These are phyloP conservation scores for Coturnix japonica DNA, from an alignment of 2,113 vertebrate species.

Conservation along the genomic window DNA sequence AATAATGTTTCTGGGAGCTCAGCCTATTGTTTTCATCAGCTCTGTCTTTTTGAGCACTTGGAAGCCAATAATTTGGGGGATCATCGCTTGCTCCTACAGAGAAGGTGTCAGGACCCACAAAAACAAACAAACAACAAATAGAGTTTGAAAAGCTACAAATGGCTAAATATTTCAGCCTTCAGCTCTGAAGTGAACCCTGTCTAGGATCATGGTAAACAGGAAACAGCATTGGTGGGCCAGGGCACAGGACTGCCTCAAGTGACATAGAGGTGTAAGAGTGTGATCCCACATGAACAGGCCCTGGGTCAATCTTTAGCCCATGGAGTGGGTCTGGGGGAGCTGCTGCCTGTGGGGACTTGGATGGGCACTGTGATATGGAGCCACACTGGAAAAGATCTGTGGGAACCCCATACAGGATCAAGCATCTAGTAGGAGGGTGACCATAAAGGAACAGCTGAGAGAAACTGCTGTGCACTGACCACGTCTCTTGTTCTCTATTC, in stretches of 20 bases:
- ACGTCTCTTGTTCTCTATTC: too few species aligned
- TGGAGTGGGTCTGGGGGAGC: background rate
- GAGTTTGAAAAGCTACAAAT: background rate
- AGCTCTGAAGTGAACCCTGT: background rate
- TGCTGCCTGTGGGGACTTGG: background rate
- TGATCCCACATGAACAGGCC: background rate
- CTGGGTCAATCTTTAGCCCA: background rate
- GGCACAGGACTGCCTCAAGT: background rate
- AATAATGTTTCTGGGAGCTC: background rate
- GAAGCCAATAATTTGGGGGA: background rate
- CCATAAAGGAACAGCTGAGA: too few species aligned
- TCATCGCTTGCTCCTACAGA: accelerated
- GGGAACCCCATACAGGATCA: too few species aligned
- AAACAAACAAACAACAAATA: background rate
- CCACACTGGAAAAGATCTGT: background rate
- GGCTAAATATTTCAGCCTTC: background rate
- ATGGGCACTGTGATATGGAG: background rate
- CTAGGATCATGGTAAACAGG: background rate
- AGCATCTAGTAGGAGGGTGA: too few species aligned
- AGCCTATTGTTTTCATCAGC: background rate
- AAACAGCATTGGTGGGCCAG: background rate
- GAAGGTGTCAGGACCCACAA: background rate
- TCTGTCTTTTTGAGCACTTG: background rate
- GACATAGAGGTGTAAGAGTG: background rate
- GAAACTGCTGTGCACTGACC: too few species aligned